phyloP scores from a whole-genome alignment of 2,797 vertebrate species.

The Eulemur coronatus region DNA sequence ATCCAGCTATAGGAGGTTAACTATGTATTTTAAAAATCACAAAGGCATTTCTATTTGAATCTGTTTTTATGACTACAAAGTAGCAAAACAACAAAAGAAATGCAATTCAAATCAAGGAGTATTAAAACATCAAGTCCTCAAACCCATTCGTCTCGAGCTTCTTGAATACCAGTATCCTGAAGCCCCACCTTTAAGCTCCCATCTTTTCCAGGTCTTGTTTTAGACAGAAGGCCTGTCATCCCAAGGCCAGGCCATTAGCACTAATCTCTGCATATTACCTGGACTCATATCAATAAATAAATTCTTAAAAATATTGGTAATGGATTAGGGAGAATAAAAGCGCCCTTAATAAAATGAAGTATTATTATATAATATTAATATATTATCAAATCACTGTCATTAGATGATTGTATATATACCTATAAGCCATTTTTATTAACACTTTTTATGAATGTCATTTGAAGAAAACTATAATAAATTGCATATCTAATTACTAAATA shows the following conservation, averaged over 20 bases:
- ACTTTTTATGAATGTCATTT: not conserved
- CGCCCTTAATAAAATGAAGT: not conserved
- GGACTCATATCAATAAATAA: not conserved
- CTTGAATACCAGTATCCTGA: not conserved
- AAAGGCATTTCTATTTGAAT: not conserved
- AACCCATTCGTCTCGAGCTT: not conserved
- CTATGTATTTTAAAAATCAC: not conserved
- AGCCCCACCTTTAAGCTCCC: accelerated
- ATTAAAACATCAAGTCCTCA: not conserved
- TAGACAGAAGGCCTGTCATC: not conserved
- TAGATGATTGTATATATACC: not conserved
- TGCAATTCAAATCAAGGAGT: not conserved
- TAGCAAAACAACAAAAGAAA: not conserved
- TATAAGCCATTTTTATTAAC: not conserved
- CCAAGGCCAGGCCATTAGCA: not conserved
- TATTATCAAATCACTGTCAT: not conserved
- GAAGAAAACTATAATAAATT: not conserved
- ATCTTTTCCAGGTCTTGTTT: not conserved
- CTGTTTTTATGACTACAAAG: not conserved
- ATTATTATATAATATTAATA: not conserved
- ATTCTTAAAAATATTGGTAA: not conserved
- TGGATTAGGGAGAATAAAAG: not conserved
- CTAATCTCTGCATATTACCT: not conserved
- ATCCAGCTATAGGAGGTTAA: not conserved
- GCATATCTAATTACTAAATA: not conserved